phyloP scores from a whole-genome alignment of 23 tunicate species.

The Trididemnum clinides region DNA sequence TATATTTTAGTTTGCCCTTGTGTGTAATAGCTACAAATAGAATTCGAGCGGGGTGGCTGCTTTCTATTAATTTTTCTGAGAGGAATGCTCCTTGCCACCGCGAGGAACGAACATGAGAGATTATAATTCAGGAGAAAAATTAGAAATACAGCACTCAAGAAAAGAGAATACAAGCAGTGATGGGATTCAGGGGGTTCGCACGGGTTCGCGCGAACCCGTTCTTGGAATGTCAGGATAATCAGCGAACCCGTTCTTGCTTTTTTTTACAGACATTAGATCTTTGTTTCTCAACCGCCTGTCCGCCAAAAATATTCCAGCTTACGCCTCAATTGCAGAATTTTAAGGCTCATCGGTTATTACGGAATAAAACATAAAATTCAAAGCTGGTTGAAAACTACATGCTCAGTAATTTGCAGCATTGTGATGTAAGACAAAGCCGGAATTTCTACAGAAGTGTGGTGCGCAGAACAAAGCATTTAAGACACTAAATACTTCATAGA shows the following conservation, averaged over 20 bases:
- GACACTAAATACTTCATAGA: constrained; percentile 16
- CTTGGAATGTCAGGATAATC: too few species aligned
- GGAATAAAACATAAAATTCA: constrained; percentile 18
- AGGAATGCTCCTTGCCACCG: too few species aligned
- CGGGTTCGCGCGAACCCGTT: not conserved
- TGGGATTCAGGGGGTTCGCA: constrained; percentile 19
- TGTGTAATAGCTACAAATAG: too few species aligned
- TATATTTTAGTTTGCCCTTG: too few species aligned
- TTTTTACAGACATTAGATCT: constrained; percentile 13
- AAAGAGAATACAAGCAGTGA: too few species aligned
- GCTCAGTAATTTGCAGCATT: constrained; percentile 17
- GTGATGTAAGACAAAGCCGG: constrained; percentile 12
- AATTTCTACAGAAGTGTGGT: constrained; percentile 21
- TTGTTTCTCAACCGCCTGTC: constrained; percentile 19
- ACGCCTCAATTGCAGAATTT: constrained; percentile 18
- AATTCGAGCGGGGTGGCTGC: too few species aligned
- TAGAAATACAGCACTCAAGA: too few species aligned
- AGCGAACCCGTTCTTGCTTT: too few species aligned
- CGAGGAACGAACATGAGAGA: too few species aligned
- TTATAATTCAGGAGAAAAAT: too few species aligned
- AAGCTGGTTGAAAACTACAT: constrained; percentile 21
- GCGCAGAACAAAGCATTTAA: constrained; percentile 13
- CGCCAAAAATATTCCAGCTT: constrained; percentile 17
- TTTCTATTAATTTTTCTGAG: too few species aligned
- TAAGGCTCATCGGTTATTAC: constrained; percentile 22